phyloP scores from a whole-genome alignment of 2,797 vertebrate genomes.

The Acestrorhynchus altus region DNA sequence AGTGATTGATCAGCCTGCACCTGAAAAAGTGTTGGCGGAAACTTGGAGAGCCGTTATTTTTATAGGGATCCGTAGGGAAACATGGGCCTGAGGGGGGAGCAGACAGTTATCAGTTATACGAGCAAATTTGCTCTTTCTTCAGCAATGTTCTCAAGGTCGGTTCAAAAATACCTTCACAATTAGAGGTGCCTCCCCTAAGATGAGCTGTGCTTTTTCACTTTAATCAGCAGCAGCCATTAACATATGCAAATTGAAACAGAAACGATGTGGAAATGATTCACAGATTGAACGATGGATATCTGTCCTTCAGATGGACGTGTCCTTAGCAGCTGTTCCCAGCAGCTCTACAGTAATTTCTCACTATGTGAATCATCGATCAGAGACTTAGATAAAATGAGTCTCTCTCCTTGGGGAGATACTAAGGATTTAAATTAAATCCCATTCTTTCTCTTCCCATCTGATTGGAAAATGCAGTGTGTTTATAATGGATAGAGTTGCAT shows the following conservation, averaged over 20 bases:
- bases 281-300: constrained; percentile 18
- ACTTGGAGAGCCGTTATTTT: constrained; percentile 59
- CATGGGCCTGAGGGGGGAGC: constrained; percentile 38
- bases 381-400: constrained; percentile 33
- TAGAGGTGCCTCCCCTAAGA: constrained; percentile 50
- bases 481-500: not conserved
- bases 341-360: not conserved
- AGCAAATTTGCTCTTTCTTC: constrained; percentile 39
- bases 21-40: constrained; percentile 51
- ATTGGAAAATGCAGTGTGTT: not conserved
- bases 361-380: constrained; percentile 31
- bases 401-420: constrained; percentile 3
- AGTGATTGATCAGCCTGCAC: constrained; percentile 57
- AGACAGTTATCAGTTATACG: constrained; percentile 29
- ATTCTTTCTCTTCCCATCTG: not conserved
- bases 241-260: constrained; percentile 16
- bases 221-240: constrained; percentile 20
- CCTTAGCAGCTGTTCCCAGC: constrained; percentile 17
- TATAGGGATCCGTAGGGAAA: constrained; percentile 56
- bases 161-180: constrained; percentile 55
- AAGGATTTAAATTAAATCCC: constrained; percentile 11
- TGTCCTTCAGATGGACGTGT: constrained; percentile 21
- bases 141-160: constrained; percentile 56
- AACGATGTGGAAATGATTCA: constrained; percentile 6
- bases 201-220: constrained; percentile 13